A percentile compares a stretch with the other conserved stretches of the same genome.
Conservation (phyloP, 1,140 invertebrate genomes). For the Cherax quadricarinatus region DNA sequence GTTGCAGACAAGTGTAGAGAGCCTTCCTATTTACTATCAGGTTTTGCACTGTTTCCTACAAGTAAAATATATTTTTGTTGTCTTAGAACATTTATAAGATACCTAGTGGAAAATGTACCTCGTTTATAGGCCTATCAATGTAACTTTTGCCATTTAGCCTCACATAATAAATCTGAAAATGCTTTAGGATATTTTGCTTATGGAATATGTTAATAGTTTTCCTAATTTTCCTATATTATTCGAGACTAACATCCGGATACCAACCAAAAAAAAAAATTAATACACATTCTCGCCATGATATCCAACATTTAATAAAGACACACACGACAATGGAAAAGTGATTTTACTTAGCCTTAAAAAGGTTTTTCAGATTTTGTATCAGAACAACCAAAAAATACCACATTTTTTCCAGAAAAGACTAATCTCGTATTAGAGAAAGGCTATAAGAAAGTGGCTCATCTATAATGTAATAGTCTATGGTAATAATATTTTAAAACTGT, state of each 20-base stretch:
- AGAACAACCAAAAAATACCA: too few relatives aligned
- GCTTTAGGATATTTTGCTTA: background rate
- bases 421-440: too few relatives aligned
- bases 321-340: background rate
- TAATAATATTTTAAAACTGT: too few relatives aligned
- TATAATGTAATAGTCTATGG: too few relatives aligned
- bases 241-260: background rate
- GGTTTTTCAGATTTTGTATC: too few relatives aligned
- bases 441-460: too few relatives aligned
- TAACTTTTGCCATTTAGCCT: background rate
- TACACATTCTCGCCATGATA: slow-evolving; percentile 1
- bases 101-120: background rate
- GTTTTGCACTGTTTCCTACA: too few relatives aligned
- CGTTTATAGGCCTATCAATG: background rate
- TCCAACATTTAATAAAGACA: slow-evolving; percentile 8
- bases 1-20: background rate
- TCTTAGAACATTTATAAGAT: background rate
- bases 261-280: background rate
- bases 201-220: background rate
- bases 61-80: background rate
- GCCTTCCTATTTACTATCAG: background rate
- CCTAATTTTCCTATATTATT: background rate
- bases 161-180: background rate
- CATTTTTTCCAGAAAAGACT: too few relatives aligned
- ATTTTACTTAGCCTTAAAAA: slow-evolving; percentile 5